Percentiles rank a stretch among this genome's conserved stretches.
phyloP scores from a whole-genome alignment of 92 coral and sea anemone genomes.

The Galaxea fascicularis region DNA sequence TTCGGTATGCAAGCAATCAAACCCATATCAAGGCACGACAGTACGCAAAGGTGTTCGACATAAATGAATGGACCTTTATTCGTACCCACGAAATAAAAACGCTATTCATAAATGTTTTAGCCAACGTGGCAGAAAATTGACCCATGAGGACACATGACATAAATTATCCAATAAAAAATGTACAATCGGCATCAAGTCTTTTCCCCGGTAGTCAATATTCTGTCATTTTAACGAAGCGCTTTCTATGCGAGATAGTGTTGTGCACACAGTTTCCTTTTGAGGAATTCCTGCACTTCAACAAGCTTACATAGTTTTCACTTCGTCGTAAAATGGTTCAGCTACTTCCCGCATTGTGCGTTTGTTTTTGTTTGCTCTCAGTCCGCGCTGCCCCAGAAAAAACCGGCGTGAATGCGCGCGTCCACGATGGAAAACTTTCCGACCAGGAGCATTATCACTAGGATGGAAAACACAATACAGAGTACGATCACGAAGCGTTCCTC shows the following conservation, averaged over 20 bases:
- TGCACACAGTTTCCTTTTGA: no score
- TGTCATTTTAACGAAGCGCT: neutral
- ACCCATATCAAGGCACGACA: neutral
- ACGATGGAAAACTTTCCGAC: conserved; percentile 80
- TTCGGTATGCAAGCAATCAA: neutral
- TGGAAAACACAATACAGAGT: conserved; percentile 86
- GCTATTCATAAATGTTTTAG: conserved; percentile 14
- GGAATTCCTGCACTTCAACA: no score
- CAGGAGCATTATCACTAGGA: conserved; percentile 75
- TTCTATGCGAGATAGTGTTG: neutral
- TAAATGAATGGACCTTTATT: conserved; percentile 26
- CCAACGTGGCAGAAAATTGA: conserved; percentile 70
- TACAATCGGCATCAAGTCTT: neutral
- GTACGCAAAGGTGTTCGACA: neutral
- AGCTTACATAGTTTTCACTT: neutral
- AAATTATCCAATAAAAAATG: conserved; percentile 17
- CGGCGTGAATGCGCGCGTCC: conserved; percentile 26
- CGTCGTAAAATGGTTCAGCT: conserved; percentile 11
- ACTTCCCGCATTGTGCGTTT: conserved; percentile 3
- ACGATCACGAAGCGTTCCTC: conserved; percentile 97
- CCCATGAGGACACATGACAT: conserved; percentile 24
- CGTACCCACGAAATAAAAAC: neutral
- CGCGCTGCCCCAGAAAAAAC: conserved; percentile 52
- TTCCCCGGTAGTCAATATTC: neutral
- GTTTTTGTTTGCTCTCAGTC: conserved; percentile 7